phyloP scores from a whole-genome alignment of 2,797 vertebrate genomes.

The Sciurus carolinensis region DNA sequence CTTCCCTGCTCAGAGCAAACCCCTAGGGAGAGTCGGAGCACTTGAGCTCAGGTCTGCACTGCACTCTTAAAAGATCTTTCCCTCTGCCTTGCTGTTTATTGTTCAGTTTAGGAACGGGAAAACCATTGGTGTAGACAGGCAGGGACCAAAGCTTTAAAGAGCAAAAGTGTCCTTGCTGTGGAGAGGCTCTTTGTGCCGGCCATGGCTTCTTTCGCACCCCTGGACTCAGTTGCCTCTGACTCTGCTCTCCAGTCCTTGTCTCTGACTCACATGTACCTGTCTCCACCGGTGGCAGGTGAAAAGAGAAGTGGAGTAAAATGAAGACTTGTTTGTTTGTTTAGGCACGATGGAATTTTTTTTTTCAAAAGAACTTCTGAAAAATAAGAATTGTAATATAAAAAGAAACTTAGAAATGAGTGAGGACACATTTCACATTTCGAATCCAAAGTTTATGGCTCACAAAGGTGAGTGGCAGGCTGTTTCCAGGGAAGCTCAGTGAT shows the following conservation, averaged over 20 bases:
- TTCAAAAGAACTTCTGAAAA: background rate
- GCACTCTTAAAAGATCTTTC: background rate
- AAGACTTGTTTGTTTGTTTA: background rate
- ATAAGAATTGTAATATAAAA: background rate
- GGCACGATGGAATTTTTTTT: background rate
- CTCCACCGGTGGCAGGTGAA: background rate
- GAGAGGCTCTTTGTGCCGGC: background rate
- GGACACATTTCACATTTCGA: background rate
- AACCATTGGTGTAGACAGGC: background rate
- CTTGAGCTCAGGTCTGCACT: background rate
- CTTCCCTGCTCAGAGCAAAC: slow-evolving; percentile 34
- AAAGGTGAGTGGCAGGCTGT: background rate
- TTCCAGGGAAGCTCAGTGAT: background rate
- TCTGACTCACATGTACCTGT: background rate
- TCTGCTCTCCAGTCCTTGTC: background rate
- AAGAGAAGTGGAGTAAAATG: background rate
- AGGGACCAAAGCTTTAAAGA: background rate
- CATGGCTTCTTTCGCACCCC: background rate
- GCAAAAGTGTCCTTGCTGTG: background rate
- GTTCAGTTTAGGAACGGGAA: background rate
- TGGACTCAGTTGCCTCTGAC: background rate
- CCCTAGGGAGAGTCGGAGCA: background rate
- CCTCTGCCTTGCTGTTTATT: background rate
- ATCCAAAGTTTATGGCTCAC: background rate
- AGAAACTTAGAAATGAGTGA: background rate